A percentile compares a stretch with the other conserved stretches of the same genome.
These are phyloP conservation scores for Leptopilina drosophilae DNA, from an alignment of 2,888 invertebrate genomes.

Conservation along the genomic window DNA sequence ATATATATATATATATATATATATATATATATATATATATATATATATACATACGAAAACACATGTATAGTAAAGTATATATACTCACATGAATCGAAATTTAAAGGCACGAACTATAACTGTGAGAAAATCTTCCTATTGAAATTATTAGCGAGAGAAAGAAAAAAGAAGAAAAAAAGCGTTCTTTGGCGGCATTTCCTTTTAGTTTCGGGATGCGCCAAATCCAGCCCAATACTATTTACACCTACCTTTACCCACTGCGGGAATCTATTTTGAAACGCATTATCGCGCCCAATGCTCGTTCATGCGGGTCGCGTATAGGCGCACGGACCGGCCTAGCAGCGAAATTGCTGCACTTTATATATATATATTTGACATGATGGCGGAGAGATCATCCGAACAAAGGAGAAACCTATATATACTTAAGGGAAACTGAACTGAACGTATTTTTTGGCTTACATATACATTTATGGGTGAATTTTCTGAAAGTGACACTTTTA, in stretches of 20 bases:
- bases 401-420: neutral
- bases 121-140: constrained; percentile 75
- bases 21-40: too few relatives aligned
- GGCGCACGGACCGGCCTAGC: neutral
- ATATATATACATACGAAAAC: too few relatives aligned
- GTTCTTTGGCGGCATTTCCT: constrained; percentile 69
- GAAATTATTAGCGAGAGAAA: constrained; percentile 71
- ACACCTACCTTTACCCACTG: constrained; percentile 65
- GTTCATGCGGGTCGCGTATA: constrained; percentile 50
- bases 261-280: constrained; percentile 62
- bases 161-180: constrained; percentile 68
- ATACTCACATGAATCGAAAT: constrained; percentile 47
- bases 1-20: too few relatives aligned
- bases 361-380: neutral
- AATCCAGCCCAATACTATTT: constrained; percentile 61
- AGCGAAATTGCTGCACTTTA: constrained; percentile 35
- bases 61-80: constrained; percentile 22
- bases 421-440: constrained; percentile 13
- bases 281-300: constrained; percentile 67
- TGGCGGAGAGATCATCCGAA: neutral
- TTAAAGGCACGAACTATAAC: constrained; percentile 56
- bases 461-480: too few relatives aligned
- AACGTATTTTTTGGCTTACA: constrained; percentile 3
- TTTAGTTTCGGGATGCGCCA: constrained; percentile 51
- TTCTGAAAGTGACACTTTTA: too few relatives aligned